Evolutionary conservation across 1,140 invertebrate genomes (phyloP).

Genomic region (Asbolus verrucosus): DNA sequence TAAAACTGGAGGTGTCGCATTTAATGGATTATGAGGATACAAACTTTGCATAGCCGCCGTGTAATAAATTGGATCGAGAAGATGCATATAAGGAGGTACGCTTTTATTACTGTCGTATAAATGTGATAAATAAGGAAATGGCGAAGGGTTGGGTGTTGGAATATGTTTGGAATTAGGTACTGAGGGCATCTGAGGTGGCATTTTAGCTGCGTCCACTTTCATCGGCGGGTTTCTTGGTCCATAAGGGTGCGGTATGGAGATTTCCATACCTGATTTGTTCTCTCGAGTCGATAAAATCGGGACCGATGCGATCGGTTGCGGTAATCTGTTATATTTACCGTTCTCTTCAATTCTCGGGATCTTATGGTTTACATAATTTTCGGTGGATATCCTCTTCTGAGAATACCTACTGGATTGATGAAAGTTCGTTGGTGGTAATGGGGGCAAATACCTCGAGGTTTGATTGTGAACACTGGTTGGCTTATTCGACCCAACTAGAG

Average conservation of each 20-base stretch:
- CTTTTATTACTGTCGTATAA: conserved; percentile 45
- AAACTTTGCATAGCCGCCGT: conserved; percentile 58
- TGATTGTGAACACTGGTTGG: conserved; percentile 39
- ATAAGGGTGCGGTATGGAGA: conserved; percentile 32
- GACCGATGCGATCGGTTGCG: neutral
- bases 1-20: conserved; percentile 53
- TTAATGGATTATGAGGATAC: conserved; percentile 51
- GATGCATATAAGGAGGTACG: neutral
- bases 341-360: conserved; percentile 47
- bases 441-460: conserved; percentile 20
- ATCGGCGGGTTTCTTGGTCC: conserved; percentile 20
- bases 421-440: conserved; percentile 38
- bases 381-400: neutral
- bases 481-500: conserved; percentile 65
- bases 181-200: neutral
- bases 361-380: conserved; percentile 33
- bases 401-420: conserved; percentile 22
- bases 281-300: conserved; percentile 13
- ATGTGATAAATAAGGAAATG: conserved; percentile 50
- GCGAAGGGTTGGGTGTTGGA: conserved; percentile 10
- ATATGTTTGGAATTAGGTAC: conserved; percentile 28
- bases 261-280: conserved; percentile 35
- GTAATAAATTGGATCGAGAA: conserved; percentile 62
- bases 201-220: conserved; percentile 26
- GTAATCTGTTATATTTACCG: conserved; percentile 49